phyloP scores from a whole-genome alignment of 2,113 vertebrate species.

The Mesoclemmys tuberculata region DNA sequence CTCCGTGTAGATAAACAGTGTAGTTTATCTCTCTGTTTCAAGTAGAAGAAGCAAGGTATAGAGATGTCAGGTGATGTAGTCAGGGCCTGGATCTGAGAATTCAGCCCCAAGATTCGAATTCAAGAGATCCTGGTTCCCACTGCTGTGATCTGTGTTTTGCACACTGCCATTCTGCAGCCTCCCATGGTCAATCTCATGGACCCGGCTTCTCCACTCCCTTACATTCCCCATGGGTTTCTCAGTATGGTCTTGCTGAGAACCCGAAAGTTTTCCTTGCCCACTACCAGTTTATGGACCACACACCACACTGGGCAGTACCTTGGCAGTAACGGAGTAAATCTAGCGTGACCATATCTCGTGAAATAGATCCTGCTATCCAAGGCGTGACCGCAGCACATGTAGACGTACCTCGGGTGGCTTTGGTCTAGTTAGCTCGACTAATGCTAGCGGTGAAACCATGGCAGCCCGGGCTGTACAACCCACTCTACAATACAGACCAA shows the following conservation, averaged over 20 bases:
- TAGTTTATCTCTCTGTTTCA: background rate
- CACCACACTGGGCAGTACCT: background rate
- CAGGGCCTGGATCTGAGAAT: background rate
- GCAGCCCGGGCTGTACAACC: too few species aligned
- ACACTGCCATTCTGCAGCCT: background rate
- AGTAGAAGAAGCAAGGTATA: background rate
- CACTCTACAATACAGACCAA: too few species aligned
- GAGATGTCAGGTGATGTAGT: background rate
- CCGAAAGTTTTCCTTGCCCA: background rate
- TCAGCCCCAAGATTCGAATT: background rate
- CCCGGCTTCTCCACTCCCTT: background rate
- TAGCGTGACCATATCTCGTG: rapidly evolving
- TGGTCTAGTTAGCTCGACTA: too few species aligned
- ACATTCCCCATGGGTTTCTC: background rate
- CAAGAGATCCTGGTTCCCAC: background rate
- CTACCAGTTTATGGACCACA: background rate
- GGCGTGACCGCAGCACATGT: too few species aligned
- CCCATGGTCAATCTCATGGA: background rate
- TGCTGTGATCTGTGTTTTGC: conserved; percentile 14
- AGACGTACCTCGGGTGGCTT: too few species aligned
- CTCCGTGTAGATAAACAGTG: background rate
- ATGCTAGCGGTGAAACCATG: too few species aligned
- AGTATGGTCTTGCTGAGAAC: background rate
- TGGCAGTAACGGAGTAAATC: background rate
- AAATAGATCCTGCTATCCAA: background rate